Percentiles rank a stretch among this genome's conserved stretches.
Evolutionary conservation across 1,140 invertebrate genomes (phyloP).

Genomic region (Reticulitermes speratus): DNA sequence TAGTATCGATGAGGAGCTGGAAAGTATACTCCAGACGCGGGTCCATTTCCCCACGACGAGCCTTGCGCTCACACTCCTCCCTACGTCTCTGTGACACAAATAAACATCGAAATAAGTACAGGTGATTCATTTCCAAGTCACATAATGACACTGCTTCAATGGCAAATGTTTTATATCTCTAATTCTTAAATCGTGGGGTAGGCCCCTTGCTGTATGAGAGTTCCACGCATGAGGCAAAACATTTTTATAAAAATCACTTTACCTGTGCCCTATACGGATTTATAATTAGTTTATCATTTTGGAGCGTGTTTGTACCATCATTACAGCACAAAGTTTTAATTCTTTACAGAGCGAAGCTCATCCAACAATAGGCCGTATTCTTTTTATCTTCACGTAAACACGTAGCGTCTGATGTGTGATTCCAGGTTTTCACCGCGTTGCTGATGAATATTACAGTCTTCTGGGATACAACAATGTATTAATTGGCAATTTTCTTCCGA

Average conservation of each 20-base stretch:
- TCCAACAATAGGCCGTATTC: no score
- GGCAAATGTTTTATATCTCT: background rate
- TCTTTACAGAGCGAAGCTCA: no score
- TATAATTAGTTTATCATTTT: background rate
- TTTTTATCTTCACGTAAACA: no score
- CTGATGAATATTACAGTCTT: no score
- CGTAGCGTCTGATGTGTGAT: no score
- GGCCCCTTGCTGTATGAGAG: background rate
- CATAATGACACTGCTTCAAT: background rate
- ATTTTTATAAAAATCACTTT: background rate
- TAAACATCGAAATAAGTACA: background rate
- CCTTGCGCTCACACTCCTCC: slow-evolving; percentile 88
- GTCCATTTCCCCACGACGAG: slow-evolving; percentile 83
- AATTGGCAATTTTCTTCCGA: no score
- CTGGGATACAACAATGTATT: no score
- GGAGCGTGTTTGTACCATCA: no score
- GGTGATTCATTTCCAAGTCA: background rate
- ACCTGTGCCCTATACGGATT: slow-evolving; percentile 11
- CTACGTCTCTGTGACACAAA: slow-evolving; percentile 63
- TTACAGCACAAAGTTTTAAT: no score
- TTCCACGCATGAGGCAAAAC: background rate
- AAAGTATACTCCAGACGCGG: slow-evolving; percentile 84
- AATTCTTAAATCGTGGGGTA: background rate
- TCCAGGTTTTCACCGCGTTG: no score
- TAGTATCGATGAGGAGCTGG: slow-evolving; percentile 80